phyloP scores from a whole-genome alignment of 37 sponge, comb jelly and placozoan species.

The Corticium candelabrum region DNA sequence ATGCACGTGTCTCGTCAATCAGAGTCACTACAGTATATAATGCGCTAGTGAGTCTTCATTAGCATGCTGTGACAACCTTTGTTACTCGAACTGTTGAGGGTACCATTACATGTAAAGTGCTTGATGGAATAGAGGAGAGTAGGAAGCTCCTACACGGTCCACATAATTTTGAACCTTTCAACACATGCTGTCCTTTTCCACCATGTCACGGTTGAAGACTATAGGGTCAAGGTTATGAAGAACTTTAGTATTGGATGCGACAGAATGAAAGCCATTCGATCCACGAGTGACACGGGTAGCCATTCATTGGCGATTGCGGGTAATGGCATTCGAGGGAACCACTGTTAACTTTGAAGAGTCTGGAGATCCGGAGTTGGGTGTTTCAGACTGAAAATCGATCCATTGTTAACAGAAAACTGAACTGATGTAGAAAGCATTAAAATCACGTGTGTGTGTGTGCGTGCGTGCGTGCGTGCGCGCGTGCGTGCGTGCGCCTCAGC shows the following conservation, averaged over 20 bases:
- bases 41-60: not conserved
- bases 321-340: not conserved
- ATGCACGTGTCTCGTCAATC: no score
- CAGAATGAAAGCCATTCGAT: not conserved
- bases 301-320: not conserved
- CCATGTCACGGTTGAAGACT: not conserved
- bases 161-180: not conserved
- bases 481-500: no score
- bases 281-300: no score
- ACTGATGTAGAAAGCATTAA: no score
- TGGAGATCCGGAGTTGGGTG: not conserved
- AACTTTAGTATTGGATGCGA: not conserved
- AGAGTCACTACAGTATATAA: not conserved
- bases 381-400: not conserved
- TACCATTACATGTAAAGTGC: not conserved
- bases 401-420: not conserved
- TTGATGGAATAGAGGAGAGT: not conserved
- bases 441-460: no score
- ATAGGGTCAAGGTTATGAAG: not conserved
- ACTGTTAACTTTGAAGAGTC: not conserved
- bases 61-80: not conserved
- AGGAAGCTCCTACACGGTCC: not conserved
- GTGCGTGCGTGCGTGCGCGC: no score
- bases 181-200: not conserved
- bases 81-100: not conserved